Evolutionary conservation across 2,797 vertebrate species (phyloP), one percentile per base, ranked within the genome.

Genomic region (Dendrocincla tyrannina): DNA sequence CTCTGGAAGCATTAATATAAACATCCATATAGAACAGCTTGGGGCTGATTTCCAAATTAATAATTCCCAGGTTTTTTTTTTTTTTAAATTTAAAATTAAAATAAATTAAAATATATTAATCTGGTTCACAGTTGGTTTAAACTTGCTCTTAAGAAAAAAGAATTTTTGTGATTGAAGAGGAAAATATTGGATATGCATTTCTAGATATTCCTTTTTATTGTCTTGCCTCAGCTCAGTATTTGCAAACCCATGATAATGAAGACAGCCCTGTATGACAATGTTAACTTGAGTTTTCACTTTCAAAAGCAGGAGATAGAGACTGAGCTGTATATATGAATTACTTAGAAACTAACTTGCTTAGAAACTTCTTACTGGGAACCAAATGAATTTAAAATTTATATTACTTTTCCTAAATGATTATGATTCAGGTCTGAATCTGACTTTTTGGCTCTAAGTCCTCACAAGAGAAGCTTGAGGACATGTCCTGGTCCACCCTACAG

Each of bases 21-120:
- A 10, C 3, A 47, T 41, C 32, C 39, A 73, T 63, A 52, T 66
- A 37, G 22, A 93, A 66, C 13, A 86, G 22, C 8, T 52, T 60
- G 14, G 5, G 5, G 2, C 2, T 70, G 16, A 44, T 49, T 72
- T 84, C 9, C 13, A 81, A 42, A 41, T 46, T 35, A 72, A 47
- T 22, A 2, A 15, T 46, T 70, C 44, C 32, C 4, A 33, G 7
- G 0, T 7, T 37, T 8, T n/a, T n/a, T n/a, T 2, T 1, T 3
- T 4, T 28, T 28, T 16, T 3, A 9, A 49, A 42, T 72, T 64
- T 28, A 47, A 81, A 89, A 64, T 7, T 33, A 59, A 85, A 73
- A 47, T 13, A 56, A 7, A 52, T 37, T 32, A 42, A 67, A 67
- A 69, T 37, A 17, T 53, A 55, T 55, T 3, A 10, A 63, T 66